Percentiles rank a stretch among this genome's conserved stretches.
phyloP scores from a whole-genome alignment of 2,113 vertebrate species.

The Vombatus ursinus region DNA sequence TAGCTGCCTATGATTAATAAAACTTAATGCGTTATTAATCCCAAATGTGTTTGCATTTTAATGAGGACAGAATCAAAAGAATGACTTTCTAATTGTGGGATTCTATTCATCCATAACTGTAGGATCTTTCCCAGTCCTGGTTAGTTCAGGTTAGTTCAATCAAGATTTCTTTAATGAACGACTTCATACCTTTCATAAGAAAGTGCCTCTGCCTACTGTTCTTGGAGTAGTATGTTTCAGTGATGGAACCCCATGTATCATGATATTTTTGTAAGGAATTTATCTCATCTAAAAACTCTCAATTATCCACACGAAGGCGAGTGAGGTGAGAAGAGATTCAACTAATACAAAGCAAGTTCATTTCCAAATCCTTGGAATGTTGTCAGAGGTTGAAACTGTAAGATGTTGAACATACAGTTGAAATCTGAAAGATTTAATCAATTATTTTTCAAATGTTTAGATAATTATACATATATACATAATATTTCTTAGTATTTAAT shows the following conservation, averaged over 20 bases:
- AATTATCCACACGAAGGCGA: background rate
- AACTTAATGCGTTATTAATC: slow-evolving; percentile 20
- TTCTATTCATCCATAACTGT: slow-evolving; percentile 33
- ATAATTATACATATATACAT: slow-evolving; percentile 31
- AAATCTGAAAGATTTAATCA: slow-evolving; percentile 15
- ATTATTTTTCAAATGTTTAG: slow-evolving; percentile 1
- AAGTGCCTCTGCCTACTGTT: too few species aligned
- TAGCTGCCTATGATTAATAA: too few species aligned
- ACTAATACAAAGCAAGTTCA: background rate
- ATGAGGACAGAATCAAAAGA: slow-evolving; percentile 31
- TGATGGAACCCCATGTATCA: slow-evolving; percentile 28
- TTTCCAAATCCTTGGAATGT: background rate
- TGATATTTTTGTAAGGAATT: slow-evolving; percentile 10
- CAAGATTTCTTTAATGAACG: too few species aligned
- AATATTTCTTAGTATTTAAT: slow-evolving; percentile 41
- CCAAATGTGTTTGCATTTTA: slow-evolving; percentile 12
- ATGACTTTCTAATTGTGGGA: slow-evolving; percentile 18
- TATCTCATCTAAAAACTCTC: background rate
- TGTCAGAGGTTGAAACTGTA: slow-evolving; percentile 6
- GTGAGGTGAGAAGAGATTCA: background rate
- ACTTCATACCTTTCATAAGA: too few species aligned
- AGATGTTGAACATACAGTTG: background rate
- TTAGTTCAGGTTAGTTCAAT: background rate
- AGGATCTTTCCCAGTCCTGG: background rate
- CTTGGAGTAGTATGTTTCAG: background rate